These are phyloP conservation scores for Astur gentilis DNA, from an alignment of 2,113 vertebrate genomes.

Conservation along the genomic window DNA sequence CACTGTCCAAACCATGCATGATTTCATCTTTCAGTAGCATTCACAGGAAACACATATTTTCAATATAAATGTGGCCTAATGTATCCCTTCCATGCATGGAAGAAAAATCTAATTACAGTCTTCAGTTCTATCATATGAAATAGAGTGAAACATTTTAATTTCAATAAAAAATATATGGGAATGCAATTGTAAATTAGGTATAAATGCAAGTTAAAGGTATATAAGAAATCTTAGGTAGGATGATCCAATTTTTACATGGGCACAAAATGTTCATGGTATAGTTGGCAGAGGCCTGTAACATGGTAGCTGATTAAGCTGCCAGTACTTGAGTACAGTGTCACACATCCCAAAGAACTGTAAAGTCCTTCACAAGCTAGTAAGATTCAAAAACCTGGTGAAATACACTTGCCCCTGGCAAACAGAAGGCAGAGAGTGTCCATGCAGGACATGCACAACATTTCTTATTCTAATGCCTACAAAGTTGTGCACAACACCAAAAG, in stretches of 20 bases:
- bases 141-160: background rate
- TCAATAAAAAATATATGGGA: background rate
- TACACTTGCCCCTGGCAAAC: background rate
- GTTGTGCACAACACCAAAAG: background rate
- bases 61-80: background rate
- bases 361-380: background rate
- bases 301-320: background rate
- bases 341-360: background rate
- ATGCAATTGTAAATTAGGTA: background rate
- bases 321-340: background rate
- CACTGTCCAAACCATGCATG: background rate
- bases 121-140: background rate
- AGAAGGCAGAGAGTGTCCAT: background rate
- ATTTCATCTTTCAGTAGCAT: background rate
- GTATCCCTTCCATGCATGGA: background rate
- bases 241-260: background rate
- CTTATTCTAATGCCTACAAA: background rate
- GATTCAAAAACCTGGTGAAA: background rate
- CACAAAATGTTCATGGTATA: background rate
- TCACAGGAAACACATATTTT: background rate
- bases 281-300: background rate
- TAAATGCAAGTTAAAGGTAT: background rate
- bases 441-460: background rate
- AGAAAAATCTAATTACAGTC: background rate
- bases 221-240: background rate